phyloP scores from a whole-genome alignment of 2,797 vertebrate genomes.

The Allochrocebus solatus region DNA sequence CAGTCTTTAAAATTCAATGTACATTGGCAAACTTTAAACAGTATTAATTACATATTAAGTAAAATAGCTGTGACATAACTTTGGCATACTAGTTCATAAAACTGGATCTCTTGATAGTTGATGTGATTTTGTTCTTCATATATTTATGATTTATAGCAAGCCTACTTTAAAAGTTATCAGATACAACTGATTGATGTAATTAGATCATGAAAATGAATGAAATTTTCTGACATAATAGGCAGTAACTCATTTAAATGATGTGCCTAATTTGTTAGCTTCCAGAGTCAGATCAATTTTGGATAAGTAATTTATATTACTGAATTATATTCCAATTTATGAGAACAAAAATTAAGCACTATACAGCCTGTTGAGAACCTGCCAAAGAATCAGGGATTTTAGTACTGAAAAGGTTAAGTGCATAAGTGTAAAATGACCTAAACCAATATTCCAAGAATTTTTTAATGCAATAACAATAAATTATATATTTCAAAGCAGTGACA shows the following conservation, averaged over 20 bases:
- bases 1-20: background rate
- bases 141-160: conserved; percentile 59
- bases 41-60: conserved; percentile 51
- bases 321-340: conserved; percentile 70
- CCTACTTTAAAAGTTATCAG: conserved; percentile 64
- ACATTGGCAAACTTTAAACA: conserved; percentile 45
- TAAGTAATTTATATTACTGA: conserved; percentile 67
- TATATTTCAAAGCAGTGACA: conserved; percentile 41
- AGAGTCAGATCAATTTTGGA: conserved; percentile 69
- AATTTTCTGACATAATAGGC: conserved; percentile 59
- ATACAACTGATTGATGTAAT: conserved; percentile 69
- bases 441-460: conserved; percentile 65
- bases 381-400: conserved; percentile 61
- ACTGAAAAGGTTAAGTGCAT: conserved; percentile 58
- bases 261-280: conserved; percentile 70
- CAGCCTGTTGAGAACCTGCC: conserved; percentile 24
- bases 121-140: conserved; percentile 51
- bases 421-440: conserved; percentile 68
- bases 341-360: conserved; percentile 58
- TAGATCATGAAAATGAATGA: conserved; percentile 64
- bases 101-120: background rate
- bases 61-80: conserved; percentile 30
- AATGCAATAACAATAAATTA: conserved; percentile 59
- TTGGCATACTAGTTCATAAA: conserved; percentile 11
- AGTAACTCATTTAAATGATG: conserved; percentile 67